Evolutionary conservation across 2,888 invertebrate species (phyloP), one percentile per base, ranked within the genome.

Genomic region (Yponomeuta cagnagella): DNA sequence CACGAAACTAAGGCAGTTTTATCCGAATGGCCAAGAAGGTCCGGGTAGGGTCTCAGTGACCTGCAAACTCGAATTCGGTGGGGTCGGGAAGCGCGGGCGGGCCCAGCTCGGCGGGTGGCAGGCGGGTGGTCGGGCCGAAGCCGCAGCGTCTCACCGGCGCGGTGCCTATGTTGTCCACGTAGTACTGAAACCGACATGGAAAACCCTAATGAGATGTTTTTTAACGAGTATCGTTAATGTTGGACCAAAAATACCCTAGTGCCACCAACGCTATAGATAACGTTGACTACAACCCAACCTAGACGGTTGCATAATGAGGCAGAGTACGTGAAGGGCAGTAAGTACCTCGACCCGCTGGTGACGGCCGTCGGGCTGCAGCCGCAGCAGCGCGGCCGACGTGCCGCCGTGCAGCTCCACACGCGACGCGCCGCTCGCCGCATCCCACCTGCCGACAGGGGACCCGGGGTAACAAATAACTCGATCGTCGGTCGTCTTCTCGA

Each of bases 401-500:
- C 86, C 87, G 33, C 79, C 85, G 76, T 87, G 82, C 72, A 85
- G 78, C 73, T 88, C 86, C 0, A 86, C 76, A 12, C 86, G 83
- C 2, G 87, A 77, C 10, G 83, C 79, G 30, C 88, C 88, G 71
- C 77, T 85, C n/a, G 71, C 73, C 9, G 84, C 80, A 74, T 90
- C 86, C 82, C 83, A 89, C 84, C 89, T 89, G 79, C 12, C 63
- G 71, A 64, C 68, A 69, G 8, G 48, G 31, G 9, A 66, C n/a
- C 70, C 10, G 10, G n/a, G 15, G 31, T n/a, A 30, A n/a, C 10
- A 70, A 31, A 65, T 2, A 10, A 5, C 30, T n/a, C 30, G 23
- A 10, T 23, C 9, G 5, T 9, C 2, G n/a, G 23, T 23, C n/a
- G 23, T 9, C 33, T 33, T 33, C 33, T 33, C 33, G 33, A 33